phyloP scores from a whole-genome alignment of 2,797 vertebrate species.

The Paguma larvata region DNA sequence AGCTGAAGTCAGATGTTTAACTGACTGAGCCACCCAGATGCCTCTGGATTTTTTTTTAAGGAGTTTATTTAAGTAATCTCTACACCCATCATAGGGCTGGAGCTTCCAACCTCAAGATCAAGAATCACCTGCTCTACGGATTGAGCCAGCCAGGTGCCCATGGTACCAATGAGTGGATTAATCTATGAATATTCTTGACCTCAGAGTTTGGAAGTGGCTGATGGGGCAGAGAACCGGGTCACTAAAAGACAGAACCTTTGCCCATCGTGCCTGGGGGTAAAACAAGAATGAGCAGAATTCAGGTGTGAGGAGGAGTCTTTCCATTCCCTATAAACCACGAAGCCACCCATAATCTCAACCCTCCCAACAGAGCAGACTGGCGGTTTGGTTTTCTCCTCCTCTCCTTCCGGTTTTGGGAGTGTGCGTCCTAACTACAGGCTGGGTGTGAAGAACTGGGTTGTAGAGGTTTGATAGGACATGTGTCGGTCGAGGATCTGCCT shows the following conservation, averaged over 20 bases:
- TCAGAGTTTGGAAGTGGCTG: neutral
- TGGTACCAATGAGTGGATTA: neutral
- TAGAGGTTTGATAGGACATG: neutral
- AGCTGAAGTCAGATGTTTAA: too few relatives aligned
- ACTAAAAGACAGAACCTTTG: neutral
- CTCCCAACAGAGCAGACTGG: neutral
- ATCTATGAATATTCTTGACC: neutral
- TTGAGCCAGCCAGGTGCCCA: neutral
- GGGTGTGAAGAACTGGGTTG: neutral
- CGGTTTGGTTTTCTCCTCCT: neutral
- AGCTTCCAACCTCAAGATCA: neutral
- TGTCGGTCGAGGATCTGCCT: neutral
- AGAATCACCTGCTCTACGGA: neutral
- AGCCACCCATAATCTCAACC: neutral
- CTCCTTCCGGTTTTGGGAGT: neutral
- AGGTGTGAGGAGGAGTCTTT: neutral
- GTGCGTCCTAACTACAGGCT: neutral
- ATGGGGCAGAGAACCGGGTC: neutral
- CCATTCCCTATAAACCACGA: neutral
- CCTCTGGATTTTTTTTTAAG: neutral
- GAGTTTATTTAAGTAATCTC: neutral
- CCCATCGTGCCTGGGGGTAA: fast-evolving
- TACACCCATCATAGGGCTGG: neutral
- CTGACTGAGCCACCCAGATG: too few relatives aligned
- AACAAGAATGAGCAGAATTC: neutral